Evolutionary conservation across 2,888 invertebrate genomes (phyloP).

Genomic region (Drosophila diplacantha): DNA sequence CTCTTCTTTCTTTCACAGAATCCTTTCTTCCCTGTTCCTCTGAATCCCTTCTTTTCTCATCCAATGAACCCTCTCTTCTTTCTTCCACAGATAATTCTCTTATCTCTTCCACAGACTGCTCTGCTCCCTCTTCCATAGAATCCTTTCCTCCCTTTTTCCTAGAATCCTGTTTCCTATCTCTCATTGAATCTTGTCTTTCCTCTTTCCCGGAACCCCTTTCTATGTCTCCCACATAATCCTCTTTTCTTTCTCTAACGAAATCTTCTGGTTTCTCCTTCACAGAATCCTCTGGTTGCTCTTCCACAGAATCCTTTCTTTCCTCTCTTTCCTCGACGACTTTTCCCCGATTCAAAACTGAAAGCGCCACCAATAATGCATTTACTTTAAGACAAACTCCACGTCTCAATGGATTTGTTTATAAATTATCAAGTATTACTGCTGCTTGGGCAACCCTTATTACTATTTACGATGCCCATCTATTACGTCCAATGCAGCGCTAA

Average conservation of each 20-base stretch:
- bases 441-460: not conserved
- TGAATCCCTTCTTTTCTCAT: not conserved
- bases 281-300: not conserved
- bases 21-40: fast-evolving
- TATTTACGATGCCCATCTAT: conserved; percentile 9
- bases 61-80: not conserved
- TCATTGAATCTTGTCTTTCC: not conserved
- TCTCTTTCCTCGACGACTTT: too few relatives aligned
- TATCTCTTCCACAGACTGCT: not conserved
- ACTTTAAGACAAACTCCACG: not conserved
- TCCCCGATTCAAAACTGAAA: too few relatives aligned
- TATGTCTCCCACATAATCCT: not conserved
- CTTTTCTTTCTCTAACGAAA: too few relatives aligned
- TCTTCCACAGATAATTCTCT: not conserved
- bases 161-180: not conserved
- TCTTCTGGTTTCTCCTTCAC: not conserved
- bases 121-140: too few relatives aligned
- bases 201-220: not conserved
- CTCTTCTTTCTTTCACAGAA: not conserved
- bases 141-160: not conserved
- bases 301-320: not conserved
- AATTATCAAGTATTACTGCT: not conserved
- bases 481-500: not conserved
- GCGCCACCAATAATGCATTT: too few relatives aligned
- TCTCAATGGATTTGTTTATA: not conserved